Conservation (phyloP, 2,113 vertebrate species). For the Opisthocomus hoazin region DNA sequence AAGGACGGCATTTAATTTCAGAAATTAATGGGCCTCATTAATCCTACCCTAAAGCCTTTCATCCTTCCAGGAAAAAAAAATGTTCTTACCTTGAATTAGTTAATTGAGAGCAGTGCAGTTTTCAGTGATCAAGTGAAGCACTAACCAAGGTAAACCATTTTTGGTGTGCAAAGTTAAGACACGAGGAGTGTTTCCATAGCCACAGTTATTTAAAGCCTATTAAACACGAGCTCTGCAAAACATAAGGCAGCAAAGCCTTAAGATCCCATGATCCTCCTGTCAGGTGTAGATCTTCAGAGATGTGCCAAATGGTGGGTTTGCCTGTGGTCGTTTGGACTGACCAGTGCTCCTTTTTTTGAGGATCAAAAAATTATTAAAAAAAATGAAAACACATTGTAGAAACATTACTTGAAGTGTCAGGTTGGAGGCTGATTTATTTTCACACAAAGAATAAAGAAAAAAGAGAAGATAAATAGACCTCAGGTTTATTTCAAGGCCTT, state of each 20-base stretch:
- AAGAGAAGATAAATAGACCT: not conserved
- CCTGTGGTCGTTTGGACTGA: not conserved
- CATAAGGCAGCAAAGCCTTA: not conserved
- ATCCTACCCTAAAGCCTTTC: constrained; percentile 12
- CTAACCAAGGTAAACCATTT: not conserved
- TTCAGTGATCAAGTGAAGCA: not conserved
- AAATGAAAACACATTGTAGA: not conserved
- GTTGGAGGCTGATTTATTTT: not conserved
- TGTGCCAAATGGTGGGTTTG: not conserved
- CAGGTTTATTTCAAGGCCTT: not conserved
- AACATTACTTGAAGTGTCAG: not conserved
- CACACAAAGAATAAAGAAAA: not conserved
- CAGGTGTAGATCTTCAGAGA: not conserved
- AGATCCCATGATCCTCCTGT: not conserved
- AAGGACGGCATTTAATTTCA: not conserved
- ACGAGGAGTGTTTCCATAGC: not conserved
- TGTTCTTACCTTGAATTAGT: constrained; percentile 24
- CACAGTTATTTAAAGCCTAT: not conserved
- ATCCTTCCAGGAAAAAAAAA: not conserved
- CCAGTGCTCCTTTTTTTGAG: not conserved
- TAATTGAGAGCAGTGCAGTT: not conserved
- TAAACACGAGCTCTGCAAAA: not conserved
- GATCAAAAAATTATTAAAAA: not conserved
- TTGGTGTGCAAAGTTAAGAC: not conserved
- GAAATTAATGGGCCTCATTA: not conserved